Evolutionary conservation across 2,888 invertebrate species (phyloP).

Genomic region (Drosophila mayaguana): DNA sequence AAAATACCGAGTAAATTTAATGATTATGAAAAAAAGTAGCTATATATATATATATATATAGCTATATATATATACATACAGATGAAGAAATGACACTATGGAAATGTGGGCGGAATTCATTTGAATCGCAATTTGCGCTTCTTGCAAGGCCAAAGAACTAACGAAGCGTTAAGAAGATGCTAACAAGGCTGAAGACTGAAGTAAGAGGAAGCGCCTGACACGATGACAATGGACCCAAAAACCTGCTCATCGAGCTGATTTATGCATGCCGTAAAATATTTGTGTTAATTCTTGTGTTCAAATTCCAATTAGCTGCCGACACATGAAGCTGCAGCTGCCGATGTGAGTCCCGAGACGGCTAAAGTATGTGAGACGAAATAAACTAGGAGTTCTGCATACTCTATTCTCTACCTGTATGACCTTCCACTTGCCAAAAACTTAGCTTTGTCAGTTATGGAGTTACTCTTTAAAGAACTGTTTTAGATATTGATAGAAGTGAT

Average conservation of each 20-base stretch:
- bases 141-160: conserved; percentile 52
- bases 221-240: conserved; percentile 12
- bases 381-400: background rate
- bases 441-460: background rate
- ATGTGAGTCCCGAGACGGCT: background rate
- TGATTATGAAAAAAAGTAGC: conserved; percentile 76
- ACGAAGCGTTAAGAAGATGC: conserved; percentile 68
- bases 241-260: conserved; percentile 52
- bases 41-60: conserved; percentile 24
- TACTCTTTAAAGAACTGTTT: too few species aligned
- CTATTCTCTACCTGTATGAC: background rate
- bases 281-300: conserved; percentile 47
- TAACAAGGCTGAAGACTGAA: conserved; percentile 23
- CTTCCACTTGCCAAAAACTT: background rate
- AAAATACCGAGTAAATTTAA: conserved; percentile 47
- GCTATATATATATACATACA: conserved; percentile 9
- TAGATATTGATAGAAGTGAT: too few species aligned
- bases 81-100: conserved; percentile 62
- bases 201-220: conserved; percentile 3
- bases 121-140: conserved; percentile 68
- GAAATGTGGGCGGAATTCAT: conserved; percentile 81
- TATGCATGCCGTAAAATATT: conserved; percentile 55
- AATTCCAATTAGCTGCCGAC: conserved; percentile 38
- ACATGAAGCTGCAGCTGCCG: conserved; percentile 7
- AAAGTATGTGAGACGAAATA: background rate